Evolutionary conservation across 2,888 invertebrate genomes (phyloP).

Genomic region (Leucoptera coffeella): DNA sequence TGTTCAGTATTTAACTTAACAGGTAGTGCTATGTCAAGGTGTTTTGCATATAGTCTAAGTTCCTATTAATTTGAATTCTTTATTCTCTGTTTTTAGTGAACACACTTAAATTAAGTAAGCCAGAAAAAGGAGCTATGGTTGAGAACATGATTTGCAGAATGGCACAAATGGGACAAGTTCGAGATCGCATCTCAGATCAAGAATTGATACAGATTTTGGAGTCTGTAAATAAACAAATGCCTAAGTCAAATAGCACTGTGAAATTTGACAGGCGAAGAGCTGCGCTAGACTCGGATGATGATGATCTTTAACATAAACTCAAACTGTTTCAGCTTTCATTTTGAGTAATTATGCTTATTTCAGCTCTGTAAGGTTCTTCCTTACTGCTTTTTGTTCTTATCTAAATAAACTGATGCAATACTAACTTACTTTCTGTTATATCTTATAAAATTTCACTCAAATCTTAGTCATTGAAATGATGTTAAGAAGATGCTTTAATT

Average conservation of each 20-base stretch:
- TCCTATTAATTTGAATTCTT: too few relatives aligned
- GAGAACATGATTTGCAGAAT: constrained; percentile 92
- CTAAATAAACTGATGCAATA: too few relatives aligned
- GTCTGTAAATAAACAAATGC: constrained; percentile 79
- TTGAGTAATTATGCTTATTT: not conserved
- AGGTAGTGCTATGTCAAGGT: too few relatives aligned
- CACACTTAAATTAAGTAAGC: constrained; percentile 88
- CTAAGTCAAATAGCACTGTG: constrained; percentile 70
- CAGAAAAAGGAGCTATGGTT: constrained; percentile 92
- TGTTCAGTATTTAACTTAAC: too few relatives aligned
- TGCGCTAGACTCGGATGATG: constrained; percentile 79
- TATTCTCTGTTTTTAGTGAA: constrained; percentile 82
- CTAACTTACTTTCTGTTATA: too few relatives aligned
- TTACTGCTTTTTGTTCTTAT: too few relatives aligned
- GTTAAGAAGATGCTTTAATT: too few relatives aligned
- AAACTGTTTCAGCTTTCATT: not conserved
- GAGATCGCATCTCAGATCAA: constrained; percentile 75
- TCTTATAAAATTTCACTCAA: too few relatives aligned
- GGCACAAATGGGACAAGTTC: constrained; percentile 88
- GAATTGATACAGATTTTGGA: constrained; percentile 81
- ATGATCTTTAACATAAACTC: constrained; percentile 20
- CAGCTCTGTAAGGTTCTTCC: not conserved
- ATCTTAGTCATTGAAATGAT: too few relatives aligned
- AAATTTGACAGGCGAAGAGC: constrained; percentile 89
- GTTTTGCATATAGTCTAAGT: too few relatives aligned